Evolutionary conservation across 1,140 invertebrate species (phyloP).

Genomic region (Paralvinella palmiformis): DNA sequence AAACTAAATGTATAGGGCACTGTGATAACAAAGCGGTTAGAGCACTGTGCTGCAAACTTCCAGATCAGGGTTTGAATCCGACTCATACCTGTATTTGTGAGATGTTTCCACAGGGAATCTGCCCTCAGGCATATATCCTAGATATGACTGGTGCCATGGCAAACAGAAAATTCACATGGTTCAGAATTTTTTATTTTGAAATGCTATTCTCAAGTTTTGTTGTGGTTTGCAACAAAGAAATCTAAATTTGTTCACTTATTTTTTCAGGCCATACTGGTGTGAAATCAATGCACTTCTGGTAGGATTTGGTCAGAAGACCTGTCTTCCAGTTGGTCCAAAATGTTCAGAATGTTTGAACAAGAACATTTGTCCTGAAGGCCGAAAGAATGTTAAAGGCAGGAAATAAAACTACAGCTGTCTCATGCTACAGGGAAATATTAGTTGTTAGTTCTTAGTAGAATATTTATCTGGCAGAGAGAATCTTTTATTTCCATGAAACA

Average conservation of each 20-base stretch:
- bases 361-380: slow-evolving; percentile 71
- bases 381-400: background rate
- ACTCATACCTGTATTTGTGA: no score
- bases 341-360: slow-evolving; percentile 78
- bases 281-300: slow-evolving; percentile 89
- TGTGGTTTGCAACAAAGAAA: background rate
- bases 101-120: no score
- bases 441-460: no score
- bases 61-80: no score
- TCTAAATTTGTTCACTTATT: slow-evolving; percentile 8
- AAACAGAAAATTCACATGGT: background rate
- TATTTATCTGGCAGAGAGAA: no score
- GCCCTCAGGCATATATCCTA: no score
- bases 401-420: no score
- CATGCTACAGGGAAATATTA: no score
- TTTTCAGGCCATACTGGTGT: slow-evolving; percentile 67
- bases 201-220: background rate
- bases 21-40: background rate
- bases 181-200: background rate
- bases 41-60: no score
- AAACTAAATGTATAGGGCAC: no score
- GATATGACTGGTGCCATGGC: no score
- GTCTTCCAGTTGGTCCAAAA: slow-evolving; percentile 71
- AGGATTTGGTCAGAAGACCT: slow-evolving; percentile 92
- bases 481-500: no score